phyloP scores from a whole-genome alignment of 30 jellyfish, hydroid and myxozoan species.

The Mastigias papua region DNA sequence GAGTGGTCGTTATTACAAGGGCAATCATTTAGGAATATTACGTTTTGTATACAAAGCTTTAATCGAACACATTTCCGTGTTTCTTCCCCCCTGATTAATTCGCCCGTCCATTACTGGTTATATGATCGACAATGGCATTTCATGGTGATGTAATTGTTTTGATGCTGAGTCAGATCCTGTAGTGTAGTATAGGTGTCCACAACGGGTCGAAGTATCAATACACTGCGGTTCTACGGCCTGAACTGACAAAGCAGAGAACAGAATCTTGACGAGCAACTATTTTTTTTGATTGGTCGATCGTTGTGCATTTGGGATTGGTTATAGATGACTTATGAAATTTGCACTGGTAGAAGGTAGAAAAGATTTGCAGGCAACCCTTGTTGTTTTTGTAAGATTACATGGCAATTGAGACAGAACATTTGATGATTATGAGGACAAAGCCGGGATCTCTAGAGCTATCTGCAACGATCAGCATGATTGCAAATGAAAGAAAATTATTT shows the following conservation, averaged over 20 bases:
- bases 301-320: too few relatives aligned
- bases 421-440: conserved; percentile 42
- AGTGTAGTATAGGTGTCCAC: not conserved
- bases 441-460: conserved; percentile 49
- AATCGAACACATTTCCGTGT: not conserved
- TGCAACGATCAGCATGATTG: conserved; percentile 23
- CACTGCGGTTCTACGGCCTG: not conserved
- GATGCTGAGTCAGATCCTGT: conserved; percentile 12
- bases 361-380: too few relatives aligned
- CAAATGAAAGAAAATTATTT: conserved; percentile 21
- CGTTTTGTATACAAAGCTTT: too few relatives aligned
- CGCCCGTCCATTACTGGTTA: not conserved
- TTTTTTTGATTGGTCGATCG: too few relatives aligned
- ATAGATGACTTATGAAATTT: too few relatives aligned
- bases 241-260: not conserved
- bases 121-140: not conserved
- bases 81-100: not conserved
- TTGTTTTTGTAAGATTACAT: too few relatives aligned
- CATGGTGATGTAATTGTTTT: conserved; percentile 1
- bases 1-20: too few relatives aligned
- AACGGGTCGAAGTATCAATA: not conserved
- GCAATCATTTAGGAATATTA: too few relatives aligned
- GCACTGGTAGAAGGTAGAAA: too few relatives aligned
- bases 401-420: too few relatives aligned
- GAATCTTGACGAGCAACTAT: too few relatives aligned